Percentiles rank a stretch among this genome's conserved stretches.
phyloP scores from a whole-genome alignment of 2,113 vertebrate species.

The Todiramphus saurophagus region DNA sequence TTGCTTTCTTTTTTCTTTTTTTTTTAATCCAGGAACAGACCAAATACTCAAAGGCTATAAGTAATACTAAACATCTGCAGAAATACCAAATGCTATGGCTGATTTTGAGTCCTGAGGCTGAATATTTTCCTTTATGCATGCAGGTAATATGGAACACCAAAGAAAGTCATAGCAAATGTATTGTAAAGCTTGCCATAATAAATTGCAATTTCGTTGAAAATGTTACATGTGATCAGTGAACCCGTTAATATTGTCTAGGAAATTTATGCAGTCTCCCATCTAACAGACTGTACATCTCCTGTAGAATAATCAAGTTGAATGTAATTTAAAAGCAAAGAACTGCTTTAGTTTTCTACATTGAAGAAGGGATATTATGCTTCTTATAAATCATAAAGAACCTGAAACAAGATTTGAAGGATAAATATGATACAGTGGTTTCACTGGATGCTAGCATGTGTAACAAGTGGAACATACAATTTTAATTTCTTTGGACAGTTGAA shows the following conservation, averaged over 20 bases:
- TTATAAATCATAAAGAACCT: neutral
- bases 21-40: neutral
- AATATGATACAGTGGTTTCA: constrained; percentile 19
- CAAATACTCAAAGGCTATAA: neutral
- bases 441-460: neutral
- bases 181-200: neutral
- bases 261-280: neutral
- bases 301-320: neutral
- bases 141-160: neutral
- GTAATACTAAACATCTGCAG: neutral
- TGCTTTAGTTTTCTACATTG: neutral
- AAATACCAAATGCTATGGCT: neutral
- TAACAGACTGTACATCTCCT: neutral
- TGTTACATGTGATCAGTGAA: neutral
- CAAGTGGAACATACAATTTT: neutral
- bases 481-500: constrained; percentile 81
- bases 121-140: neutral
- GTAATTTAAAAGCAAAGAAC: neutral
- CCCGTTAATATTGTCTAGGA: neutral
- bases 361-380: neutral
- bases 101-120: neutral
- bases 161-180: neutral
- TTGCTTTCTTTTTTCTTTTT: neutral
- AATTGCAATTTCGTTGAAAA: neutral
- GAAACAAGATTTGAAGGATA: neutral